These are phyloP conservation scores for Mylabris sibirica DNA, from an alignment of 2,888 invertebrate genomes.

Conservation along the genomic window DNA sequence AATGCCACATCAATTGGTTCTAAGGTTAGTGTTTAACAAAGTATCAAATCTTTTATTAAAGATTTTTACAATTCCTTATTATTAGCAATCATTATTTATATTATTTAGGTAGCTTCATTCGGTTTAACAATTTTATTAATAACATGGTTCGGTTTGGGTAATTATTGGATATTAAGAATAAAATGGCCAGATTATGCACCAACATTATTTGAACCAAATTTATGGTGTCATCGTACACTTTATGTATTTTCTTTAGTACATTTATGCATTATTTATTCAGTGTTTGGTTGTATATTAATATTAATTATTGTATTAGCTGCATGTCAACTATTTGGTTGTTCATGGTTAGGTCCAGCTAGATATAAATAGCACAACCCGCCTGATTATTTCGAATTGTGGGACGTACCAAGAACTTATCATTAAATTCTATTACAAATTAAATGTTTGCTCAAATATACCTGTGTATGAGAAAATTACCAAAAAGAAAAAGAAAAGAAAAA, in stretches of 20 bases:
- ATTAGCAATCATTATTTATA: background rate
- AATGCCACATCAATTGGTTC: conserved; percentile 66
- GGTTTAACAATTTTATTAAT: conserved; percentile 74
- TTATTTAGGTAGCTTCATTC: conserved; percentile 65
- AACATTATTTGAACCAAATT: conserved; percentile 76
- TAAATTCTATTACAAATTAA: conserved; percentile 35
- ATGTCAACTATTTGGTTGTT: conserved; percentile 76
- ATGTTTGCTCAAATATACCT: conserved; percentile 15
- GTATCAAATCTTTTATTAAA: background rate
- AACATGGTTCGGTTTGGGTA: conserved; percentile 80
- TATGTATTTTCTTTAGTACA: conserved; percentile 81
- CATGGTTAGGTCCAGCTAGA: conserved; percentile 71
- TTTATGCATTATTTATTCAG: conserved; percentile 73
- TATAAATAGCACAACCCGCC: conserved; percentile 69
- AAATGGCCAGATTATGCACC: conserved; percentile 80
- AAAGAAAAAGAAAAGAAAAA: background rate
- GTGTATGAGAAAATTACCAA: background rate
- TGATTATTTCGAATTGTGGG: conserved; percentile 58
- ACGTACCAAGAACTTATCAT: conserved; percentile 56
- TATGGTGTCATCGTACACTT: conserved; percentile 80
- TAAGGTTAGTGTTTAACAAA: conserved; percentile 46
- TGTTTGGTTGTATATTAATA: conserved; percentile 66
- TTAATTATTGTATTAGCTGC: conserved; percentile 69
- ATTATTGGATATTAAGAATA: conserved; percentile 80
- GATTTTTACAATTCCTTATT: background rate